phyloP scores from a whole-genome alignment of 2,888 invertebrate genomes.

The Platycheirus rosarum region DNA sequence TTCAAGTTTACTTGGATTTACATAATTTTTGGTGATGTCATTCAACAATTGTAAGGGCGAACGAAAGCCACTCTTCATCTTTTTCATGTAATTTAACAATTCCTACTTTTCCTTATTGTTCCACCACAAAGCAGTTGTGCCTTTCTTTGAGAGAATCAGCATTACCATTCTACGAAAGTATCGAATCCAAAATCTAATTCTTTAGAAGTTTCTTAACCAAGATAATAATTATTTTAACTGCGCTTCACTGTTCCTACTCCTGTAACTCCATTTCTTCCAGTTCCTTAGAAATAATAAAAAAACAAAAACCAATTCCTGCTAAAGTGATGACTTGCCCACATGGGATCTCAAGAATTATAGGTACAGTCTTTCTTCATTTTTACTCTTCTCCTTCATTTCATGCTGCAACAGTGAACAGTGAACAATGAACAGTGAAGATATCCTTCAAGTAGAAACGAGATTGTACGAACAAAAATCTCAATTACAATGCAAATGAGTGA shows the following conservation, averaged over 20 bases:
- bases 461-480: slow-evolving; percentile 58
- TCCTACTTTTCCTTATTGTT: too few relatives aligned
- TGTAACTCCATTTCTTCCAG: background rate
- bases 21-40: too few relatives aligned
- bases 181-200: too few relatives aligned
- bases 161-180: too few relatives aligned
- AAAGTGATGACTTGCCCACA: slow-evolving; percentile 39
- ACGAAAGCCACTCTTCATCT: too few relatives aligned
- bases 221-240: slow-evolving; percentile 49
- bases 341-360: slow-evolving; percentile 23
- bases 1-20: too few relatives aligned
- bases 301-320: slow-evolving; percentile 12
- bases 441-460: slow-evolving; percentile 9
- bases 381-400: slow-evolving; percentile 15
- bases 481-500: slow-evolving; percentile 71
- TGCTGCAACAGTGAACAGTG: too few relatives aligned
- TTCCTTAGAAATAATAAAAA: background rate
- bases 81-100: too few relatives aligned
- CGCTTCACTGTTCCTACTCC: slow-evolving; percentile 15
- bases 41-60: too few relatives aligned
- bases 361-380: background rate
- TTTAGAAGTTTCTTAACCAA: slow-evolving; percentile 11
- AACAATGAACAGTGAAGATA: slow-evolving; percentile 13
- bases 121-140: too few relatives aligned
- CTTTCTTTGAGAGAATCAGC: too few relatives aligned